These are phyloP conservation scores for Turritopsis rubra DNA, from an alignment of 30 jellyfish, hydroid and myxozoan genomes.

Conservation along the genomic window DNA sequence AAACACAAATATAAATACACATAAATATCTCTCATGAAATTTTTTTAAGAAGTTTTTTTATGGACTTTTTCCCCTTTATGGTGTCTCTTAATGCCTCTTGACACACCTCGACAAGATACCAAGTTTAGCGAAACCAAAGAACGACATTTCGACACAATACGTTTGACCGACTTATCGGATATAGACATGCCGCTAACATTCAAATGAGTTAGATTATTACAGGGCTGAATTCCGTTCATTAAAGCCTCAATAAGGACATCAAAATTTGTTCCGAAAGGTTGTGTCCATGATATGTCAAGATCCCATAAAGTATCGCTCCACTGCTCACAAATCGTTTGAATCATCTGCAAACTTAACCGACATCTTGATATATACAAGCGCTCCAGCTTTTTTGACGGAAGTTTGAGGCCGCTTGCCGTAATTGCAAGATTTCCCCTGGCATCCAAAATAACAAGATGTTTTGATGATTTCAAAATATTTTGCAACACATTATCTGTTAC, in stretches of 20 bases:
- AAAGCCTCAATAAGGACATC: constrained; percentile 21
- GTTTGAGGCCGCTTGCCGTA: background rate
- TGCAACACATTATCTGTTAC: constrained; percentile 9
- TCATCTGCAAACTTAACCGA: background rate
- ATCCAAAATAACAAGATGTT: constrained; percentile 8
- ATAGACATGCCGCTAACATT: constrained; percentile 55
- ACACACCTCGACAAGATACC: constrained; percentile 64
- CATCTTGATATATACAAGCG: constrained; percentile 21
- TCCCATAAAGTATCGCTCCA: constrained; percentile 21
- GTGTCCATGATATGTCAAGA: constrained; percentile 16
- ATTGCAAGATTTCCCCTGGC: constrained; percentile 13
- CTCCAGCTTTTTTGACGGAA: background rate
- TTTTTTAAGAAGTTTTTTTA: background rate
- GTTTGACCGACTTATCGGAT: constrained; percentile 30
- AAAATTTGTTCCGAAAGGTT: background rate
- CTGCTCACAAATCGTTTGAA: constrained; percentile 3
- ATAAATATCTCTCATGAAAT: background rate
- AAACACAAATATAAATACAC: too few relatives aligned
- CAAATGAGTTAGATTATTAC: constrained; percentile 17
- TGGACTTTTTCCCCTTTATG: constrained; percentile 22
- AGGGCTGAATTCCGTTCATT: background rate
- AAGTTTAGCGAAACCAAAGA: constrained; percentile 32
- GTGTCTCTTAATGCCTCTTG: constrained; percentile 53
- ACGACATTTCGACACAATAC: constrained; percentile 28
- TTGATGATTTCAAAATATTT: background rate